Evolutionary conservation across 1,140 invertebrate genomes (phyloP).

Genomic region (Stegodyphus dumicola): DNA sequence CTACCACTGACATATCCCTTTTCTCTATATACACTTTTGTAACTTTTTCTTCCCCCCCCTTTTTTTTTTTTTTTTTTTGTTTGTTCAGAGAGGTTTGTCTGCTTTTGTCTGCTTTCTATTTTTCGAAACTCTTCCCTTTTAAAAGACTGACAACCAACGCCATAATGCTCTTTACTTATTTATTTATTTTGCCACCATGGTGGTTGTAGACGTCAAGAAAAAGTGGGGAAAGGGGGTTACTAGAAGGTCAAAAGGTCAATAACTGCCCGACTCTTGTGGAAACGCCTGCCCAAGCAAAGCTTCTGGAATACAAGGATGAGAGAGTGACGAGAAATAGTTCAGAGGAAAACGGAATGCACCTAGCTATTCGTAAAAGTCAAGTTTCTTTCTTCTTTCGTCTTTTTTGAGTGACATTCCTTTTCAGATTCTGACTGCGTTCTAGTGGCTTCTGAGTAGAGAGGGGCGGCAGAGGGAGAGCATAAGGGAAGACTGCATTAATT

Average conservation of each 20-base stretch:
- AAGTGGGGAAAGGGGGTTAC: neutral
- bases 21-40: no score
- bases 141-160: neutral
- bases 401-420: no score
- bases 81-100: neutral
- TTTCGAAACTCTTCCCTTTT: conserved; percentile 9
- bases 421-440: no score
- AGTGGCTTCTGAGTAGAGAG: no score
- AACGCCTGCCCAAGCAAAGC: neutral
- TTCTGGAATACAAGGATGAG: neutral
- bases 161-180: conserved; percentile 10
- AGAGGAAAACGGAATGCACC: no score
- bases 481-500: no score
- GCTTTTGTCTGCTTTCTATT: conserved; percentile 1
- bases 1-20: no score
- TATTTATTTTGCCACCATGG: conserved; percentile 9
- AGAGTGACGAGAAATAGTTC: no score
- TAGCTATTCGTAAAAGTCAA: no score
- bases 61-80: no score
- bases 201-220: conserved; percentile 13
- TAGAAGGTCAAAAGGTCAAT: conserved; percentile 40
- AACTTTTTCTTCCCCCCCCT: no score
- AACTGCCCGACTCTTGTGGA: conserved; percentile 1
- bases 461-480: neutral
- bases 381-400: no score